Percentiles rank a stretch among this genome's conserved stretches.
These are phyloP conservation scores for Cepaea nemoralis DNA, from an alignment of 1,140 invertebrate species.

Conservation along the genomic window DNA sequence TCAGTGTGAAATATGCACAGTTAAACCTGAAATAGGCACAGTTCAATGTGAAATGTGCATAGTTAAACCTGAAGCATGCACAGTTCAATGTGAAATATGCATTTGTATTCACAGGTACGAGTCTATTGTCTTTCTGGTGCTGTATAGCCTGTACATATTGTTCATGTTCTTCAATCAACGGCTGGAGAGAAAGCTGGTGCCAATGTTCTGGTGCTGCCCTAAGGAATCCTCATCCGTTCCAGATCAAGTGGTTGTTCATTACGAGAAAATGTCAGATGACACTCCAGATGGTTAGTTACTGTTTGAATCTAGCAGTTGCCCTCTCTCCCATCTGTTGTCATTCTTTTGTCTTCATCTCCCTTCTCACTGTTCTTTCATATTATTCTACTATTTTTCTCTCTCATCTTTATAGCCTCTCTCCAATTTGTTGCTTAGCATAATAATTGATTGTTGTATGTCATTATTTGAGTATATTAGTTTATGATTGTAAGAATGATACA, in stretches of 20 bases:
- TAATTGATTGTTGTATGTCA: background rate
- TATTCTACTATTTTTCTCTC: background rate
- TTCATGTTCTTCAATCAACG: slow-evolving; percentile 69
- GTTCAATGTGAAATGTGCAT: too few species aligned
- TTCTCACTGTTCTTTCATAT: background rate
- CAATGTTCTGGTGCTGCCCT: slow-evolving; percentile 45
- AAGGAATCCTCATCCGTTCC: slow-evolving; percentile 33
- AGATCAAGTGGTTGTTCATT: slow-evolving; percentile 49
- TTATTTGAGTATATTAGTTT: background rate
- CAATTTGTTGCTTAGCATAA: background rate
- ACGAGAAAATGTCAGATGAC: slow-evolving; percentile 54
- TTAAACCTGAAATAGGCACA: too few species aligned
- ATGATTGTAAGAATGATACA: background rate
- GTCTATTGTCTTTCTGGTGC: slow-evolving; percentile 59
- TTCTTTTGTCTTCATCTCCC: background rate
- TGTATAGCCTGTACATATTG: slow-evolving; percentile 68
- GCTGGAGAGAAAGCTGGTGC: slow-evolving; percentile 60
- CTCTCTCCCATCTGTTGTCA: too few species aligned
- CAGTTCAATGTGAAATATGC: too few species aligned
- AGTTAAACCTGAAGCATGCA: too few species aligned
- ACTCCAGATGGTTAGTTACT: slow-evolving; percentile 32
- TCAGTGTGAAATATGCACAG: too few species aligned
- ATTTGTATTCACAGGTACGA: slow-evolving; percentile 67
- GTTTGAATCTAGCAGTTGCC: background rate
- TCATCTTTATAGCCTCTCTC: background rate